Evolutionary conservation across 1,140 invertebrate genomes (phyloP), one percentile per base, ranked within the genome.

Genomic region (Leptinotarsa undecemlineata): DNA sequence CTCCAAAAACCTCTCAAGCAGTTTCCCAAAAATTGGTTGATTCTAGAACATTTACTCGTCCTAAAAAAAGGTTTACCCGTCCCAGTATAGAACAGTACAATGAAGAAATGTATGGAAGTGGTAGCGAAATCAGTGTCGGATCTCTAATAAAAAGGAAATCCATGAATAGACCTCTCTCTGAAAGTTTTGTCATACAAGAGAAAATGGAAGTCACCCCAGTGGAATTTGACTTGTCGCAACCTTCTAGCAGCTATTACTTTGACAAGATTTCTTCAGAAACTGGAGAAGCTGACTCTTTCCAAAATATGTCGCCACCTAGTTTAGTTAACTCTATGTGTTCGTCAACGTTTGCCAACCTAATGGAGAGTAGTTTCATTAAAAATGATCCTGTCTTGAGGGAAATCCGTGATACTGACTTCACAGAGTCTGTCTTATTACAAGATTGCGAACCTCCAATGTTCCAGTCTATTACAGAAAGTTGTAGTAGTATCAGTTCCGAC

Each of bases 11-110:
- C n/a, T 48, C 57, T 33, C 14, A 76, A 82, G 72, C 71, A 74
- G 81, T 64, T 67, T 81, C 75, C 47, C 82, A 71, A 76, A 85
- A 80, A 80, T 79, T 70, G 66, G 82, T 87, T 15, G 86, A 88
- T 73, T 86, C 87, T 3, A 82, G 86, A 76, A 88, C 87, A 66
- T 88, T 87, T 78, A 88, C 86, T 14, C 83, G 87, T 76, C 84
- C 86, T 5, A 88, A 88, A 76, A 85, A 85, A 78, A 80, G 82
- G 42, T 81, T 81, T 21, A 83, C 66, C 15, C 81, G 85, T 51
- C 80, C 84, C 51, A 86, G 83, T 78, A 85, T 86, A 72, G 86
- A 86, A 68, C 81, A 82, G 75, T 81, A 84, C 68, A 80, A 82
- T 62, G 83, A 84, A 77, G 81, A 84, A 74, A 74, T 81, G 26